phyloP scores from a whole-genome alignment of 1,140 invertebrate genomes.

The Pseudomyrmex cubaensis region DNA sequence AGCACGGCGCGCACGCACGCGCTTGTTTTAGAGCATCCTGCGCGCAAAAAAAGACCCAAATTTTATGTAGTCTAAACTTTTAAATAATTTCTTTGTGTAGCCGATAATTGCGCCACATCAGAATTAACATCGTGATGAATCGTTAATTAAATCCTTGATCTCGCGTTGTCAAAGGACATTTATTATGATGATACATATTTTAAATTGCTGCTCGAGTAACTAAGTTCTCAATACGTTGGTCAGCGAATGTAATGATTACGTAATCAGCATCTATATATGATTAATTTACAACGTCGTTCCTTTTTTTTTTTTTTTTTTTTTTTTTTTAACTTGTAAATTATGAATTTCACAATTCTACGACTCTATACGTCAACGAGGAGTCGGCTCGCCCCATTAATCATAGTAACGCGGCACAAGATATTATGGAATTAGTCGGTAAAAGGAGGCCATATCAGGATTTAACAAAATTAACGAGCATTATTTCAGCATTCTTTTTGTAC shows the following conservation, averaged over 20 bases:
- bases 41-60: not conserved
- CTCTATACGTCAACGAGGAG: constrained; percentile 53
- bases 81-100: constrained; percentile 18
- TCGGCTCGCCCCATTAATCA: constrained; percentile 56
- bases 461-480: constrained; percentile 2
- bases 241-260: constrained; percentile 38
- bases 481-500: not conserved
- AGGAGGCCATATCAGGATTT: constrained; percentile 40
- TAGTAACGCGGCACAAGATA: constrained; percentile 27
- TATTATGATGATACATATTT: constrained; percentile 38
- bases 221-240: constrained; percentile 24
- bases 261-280: constrained; percentile 33
- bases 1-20: not conserved
- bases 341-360: constrained; percentile 57
- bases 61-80: not conserved
- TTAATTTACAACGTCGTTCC: constrained; percentile 36
- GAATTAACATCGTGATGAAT: constrained; percentile 10
- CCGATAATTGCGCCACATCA: constrained; percentile 6
- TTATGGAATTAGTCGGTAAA: constrained; percentile 50
- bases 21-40: not conserved
- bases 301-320: constrained; percentile 36
- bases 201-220: constrained; percentile 30
- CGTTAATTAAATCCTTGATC: constrained; percentile 47
- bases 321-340: constrained; percentile 62
- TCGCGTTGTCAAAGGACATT: constrained; percentile 39